Base-by-base conservation (phyloP, 35 echinoderm and acorn worm genomes). In the Stichopus chloronotus region DNA sequence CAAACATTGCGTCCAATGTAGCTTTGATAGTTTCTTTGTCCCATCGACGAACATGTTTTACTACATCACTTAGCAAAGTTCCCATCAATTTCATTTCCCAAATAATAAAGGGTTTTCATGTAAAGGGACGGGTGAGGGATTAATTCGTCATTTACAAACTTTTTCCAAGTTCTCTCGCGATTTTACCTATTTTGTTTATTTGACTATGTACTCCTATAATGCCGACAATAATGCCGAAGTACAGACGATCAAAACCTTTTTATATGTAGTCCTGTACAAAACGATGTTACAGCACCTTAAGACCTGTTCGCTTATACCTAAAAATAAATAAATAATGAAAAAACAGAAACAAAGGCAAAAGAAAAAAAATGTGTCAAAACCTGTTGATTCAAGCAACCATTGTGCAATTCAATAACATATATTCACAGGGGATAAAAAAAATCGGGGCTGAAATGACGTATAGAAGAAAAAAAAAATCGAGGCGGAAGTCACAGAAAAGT, bases 1-100 rank as follows among this genome's bases (percentile, higher is more conserved):
- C 2, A 22, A 78, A 78, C 16, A 78, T 21, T 78, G 16, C 20
- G 0, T 78, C 76, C 21, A 78, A 25, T 78, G 9, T 23, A 23
- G 76, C 76, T 78, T 78, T 78, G 76, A 78, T 78, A 78, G 76
- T 78, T 78, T 78, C 20, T 22, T 78, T 78, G 21, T 78, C 76
- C 6, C 76, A 78, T 22, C 21, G 76, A n/a, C 20, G 5, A 78
- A 78, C 16, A 78, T 23, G 76, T 0, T 21, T 78, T 5, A 78
- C 10, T 12, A 78, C 52, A 25, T 78, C 76, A 78, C 21, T 78
- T 78, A 78, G 76, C 5, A 17, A 4, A 0, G 76, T 78, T 21
- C 6, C 76, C 76, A 6, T 78, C 21, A n/a, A 78, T 78, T 25
- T 78, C 76, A 78, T 23, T 24, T 12, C 20, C 76, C 19, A 78